phyloP scores from a whole-genome alignment of 2,797 vertebrate species.

The Decapterus maruadsi region DNA sequence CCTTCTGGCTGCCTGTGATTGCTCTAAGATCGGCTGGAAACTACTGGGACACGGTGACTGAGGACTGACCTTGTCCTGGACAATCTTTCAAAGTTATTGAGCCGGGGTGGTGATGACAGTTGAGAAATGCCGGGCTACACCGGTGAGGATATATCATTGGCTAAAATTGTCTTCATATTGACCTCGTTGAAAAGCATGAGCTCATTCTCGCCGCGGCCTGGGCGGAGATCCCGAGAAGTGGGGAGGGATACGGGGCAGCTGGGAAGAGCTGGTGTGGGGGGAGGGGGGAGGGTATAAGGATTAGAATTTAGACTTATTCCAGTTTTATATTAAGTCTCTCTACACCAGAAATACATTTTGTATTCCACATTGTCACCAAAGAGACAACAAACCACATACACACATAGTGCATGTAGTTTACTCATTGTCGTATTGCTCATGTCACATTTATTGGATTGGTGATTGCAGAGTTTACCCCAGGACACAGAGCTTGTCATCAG shows the following conservation, averaged over 20 bases:
- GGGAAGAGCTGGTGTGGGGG: slow-evolving; percentile 23
- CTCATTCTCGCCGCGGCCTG: slow-evolving; percentile 64
- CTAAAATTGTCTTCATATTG: slow-evolving; percentile 82
- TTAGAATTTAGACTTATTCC: background rate
- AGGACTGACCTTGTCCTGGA: slow-evolving; percentile 83
- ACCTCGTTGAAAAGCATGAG: slow-evolving; percentile 80
- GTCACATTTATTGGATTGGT: background rate
- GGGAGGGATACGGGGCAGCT: slow-evolving; percentile 26
- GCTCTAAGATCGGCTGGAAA: slow-evolving; percentile 57
- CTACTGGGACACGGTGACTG: slow-evolving; percentile 75
- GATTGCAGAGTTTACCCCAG: slow-evolving; percentile 19
- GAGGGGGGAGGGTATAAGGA: background rate
- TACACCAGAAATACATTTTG: background rate
- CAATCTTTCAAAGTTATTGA: slow-evolving; percentile 87
- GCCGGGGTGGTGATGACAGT: slow-evolving; percentile 83
- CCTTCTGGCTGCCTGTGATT: slow-evolving; percentile 54
- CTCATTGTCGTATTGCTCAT: background rate
- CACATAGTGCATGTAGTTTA: background rate
- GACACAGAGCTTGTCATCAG: slow-evolving; percentile 12
- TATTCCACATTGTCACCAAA: background rate
- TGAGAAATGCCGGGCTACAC: slow-evolving; percentile 79
- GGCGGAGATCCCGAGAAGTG: slow-evolving; percentile 40
- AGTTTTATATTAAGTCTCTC: background rate
- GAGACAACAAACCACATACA: background rate
- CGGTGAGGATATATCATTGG: slow-evolving; percentile 75